These are phyloP conservation scores for Hypotaenidia okinawae DNA, from an alignment of 2,797 vertebrate genomes.

Conservation along the genomic window DNA sequence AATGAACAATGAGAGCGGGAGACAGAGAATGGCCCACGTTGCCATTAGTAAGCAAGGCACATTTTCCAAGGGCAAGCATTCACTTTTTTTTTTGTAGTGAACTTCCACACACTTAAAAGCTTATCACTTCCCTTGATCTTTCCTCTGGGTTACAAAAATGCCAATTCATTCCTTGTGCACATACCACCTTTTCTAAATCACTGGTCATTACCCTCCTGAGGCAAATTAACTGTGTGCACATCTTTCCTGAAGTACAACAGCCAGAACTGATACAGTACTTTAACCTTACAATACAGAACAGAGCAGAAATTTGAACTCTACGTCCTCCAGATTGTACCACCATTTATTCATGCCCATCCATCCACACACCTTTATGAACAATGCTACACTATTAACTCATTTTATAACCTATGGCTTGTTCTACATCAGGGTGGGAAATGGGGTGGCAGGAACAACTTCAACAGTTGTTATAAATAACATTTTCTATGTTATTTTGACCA, in stretches of 20 bases:
- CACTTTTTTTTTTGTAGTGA: not conserved
- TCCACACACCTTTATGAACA: not conserved
- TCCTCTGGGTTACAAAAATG: constrained; percentile 4
- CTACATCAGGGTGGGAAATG: not conserved
- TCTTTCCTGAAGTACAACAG: not conserved
- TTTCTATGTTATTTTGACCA: not conserved
- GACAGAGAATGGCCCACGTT: not conserved
- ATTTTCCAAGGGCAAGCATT: not conserved
- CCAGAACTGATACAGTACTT: not conserved
- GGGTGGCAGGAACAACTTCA: not conserved
- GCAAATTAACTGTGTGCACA: not conserved
- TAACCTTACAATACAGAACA: not conserved
- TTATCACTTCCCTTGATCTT: not conserved
- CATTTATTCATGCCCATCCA: not conserved
- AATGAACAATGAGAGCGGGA: not conserved
- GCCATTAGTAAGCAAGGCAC: not conserved
- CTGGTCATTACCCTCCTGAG: not conserved
- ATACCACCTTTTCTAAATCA: not conserved
- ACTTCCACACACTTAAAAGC: not conserved
- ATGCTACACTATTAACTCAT: not conserved
- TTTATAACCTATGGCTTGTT: not conserved
- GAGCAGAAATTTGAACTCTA: not conserved
- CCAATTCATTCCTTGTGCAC: not conserved
- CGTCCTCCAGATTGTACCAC: not conserved
- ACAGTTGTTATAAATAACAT: not conserved